phyloP scores from a whole-genome alignment of 2,797 vertebrate genomes.

The Syncerus caffer region DNA sequence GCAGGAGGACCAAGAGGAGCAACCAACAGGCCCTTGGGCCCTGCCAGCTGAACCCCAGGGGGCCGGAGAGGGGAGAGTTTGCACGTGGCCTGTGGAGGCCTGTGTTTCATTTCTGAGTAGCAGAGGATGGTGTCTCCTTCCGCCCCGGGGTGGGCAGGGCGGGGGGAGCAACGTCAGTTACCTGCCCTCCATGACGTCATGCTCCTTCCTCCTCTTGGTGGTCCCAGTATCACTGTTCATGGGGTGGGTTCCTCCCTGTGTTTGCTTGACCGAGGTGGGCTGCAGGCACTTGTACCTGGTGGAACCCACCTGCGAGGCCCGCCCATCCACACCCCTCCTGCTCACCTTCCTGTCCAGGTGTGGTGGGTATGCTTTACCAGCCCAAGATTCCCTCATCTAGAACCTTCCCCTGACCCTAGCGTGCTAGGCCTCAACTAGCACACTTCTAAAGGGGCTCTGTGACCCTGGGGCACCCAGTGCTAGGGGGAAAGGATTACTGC shows the following conservation, averaged over 20 bases:
- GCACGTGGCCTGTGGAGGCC: background rate
- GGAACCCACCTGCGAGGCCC: background rate
- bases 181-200: background rate
- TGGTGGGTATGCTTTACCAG: background rate
- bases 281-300: accelerated
- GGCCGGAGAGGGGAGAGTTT: background rate
- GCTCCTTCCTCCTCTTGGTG: background rate
- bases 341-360: background rate
- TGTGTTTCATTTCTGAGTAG: conserved; percentile 8
- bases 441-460: background rate
- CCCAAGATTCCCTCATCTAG: background rate
- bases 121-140: background rate
- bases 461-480: background rate
- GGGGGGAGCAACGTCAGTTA: background rate
- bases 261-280: background rate
- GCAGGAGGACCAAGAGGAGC: conserved; percentile 41
- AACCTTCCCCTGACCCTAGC: background rate
- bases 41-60: background rate
- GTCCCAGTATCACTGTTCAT: background rate
- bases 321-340: background rate
- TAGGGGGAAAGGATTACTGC: background rate
- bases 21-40: conserved; percentile 15
- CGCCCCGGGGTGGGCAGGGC: background rate
- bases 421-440: background rate
- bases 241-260: background rate